Evolutionary conservation across 2,888 invertebrate genomes (phyloP), one percentile per base, ranked within the genome.

Genomic region (Acholoe squamosa): DNA sequence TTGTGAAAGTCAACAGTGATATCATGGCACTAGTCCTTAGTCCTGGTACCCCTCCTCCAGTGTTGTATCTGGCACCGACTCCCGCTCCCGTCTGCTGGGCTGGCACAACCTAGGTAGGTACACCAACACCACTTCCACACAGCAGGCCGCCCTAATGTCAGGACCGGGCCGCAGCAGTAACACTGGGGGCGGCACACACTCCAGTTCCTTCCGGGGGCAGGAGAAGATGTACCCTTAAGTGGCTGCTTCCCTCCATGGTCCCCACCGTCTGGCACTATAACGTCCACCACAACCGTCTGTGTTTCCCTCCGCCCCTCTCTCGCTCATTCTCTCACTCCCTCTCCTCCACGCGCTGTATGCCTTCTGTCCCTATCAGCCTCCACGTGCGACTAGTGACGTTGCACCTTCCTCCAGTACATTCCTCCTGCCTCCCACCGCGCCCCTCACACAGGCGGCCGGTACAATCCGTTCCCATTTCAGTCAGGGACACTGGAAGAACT

Each of bases 231-330:
- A 25, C 28, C 16, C 14, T 16, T 71, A 71, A 71, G 71, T 71
- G 71, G 28, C 71, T 71, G 71, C 71, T 71, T 71, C 71, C 71
- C 25, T 71, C 71, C 71, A 71, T 71, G 71, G 28, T 71, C 25
- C 71, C 71, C 28, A 1, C 22, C 28, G 12, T 19, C 22, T 61
- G 19, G 5, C 61, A n/a, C 61, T 61, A 19, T 61, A n/a, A n/a
- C 61, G 19, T n/a, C 61, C 61, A n/a, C 61, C 54, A 14, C 10
- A 10, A 14, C 54, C 19, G 12, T 54, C 54, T 14, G 12, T 54
- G 19, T 61, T 0, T 19, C 61, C n/a, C 61, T 61, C 7, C 1
- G 61, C 19, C 61, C n/a, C 61, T 14, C 61, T 61, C 61, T 61
- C 22, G 5, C 61, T 61, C 61, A 12, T 19, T 7, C 61, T 61